Base-by-base conservation (phyloP, 1,140 invertebrate genomes). In the Druon quercuslanigerum region DNA sequence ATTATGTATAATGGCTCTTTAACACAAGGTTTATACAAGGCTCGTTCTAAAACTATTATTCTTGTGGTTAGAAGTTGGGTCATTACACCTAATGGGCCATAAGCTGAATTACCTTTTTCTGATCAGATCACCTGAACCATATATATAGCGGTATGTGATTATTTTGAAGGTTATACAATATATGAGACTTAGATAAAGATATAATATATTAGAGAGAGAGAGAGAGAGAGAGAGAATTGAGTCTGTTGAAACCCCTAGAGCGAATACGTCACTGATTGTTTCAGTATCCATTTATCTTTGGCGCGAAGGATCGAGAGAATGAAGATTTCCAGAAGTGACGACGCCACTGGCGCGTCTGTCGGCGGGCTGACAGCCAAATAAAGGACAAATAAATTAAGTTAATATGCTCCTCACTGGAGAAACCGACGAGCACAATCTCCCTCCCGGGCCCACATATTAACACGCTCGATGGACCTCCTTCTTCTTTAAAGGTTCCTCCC, bases 371-470 rank as follows among this genome's bases (percentile, higher is more conserved):
- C 89, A 88, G 86, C 84, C 89, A 88, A 90, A 91, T 91, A 91
- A 90, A 91, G 87, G 89, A 87, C 90, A 90, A 91, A 91, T 90
- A 90, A 91, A 91, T 90, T 90, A 89, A 90, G 87, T 91, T 91
- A 90, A 91, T 90, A 86, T 80, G 71, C 76, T 78, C 73, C 78
- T 79, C 78, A 51, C 79, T 76, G 75, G 73, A 76, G 56, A 20
- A 25, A 57, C 56, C 50, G 60, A 52, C 25, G 74, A n/a, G 74
- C 50, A 40, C 60, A 57, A 71, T 76, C 70, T 52, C 72, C 54
- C 77, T 73, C 16, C 60, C n/a, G 56, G 60, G 78, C 74, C 54
- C 60, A 77, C 74, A 73, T 80, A 79, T 81, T 79, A 79, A 79
- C 50, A 19, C 77, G 60, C 52, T 46, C 54, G 57, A 60, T 71